Evolutionary conservation across 2,797 vertebrate species (phyloP), one percentile per base, ranked within the genome.

Genomic region (Decapterus maruadsi): DNA sequence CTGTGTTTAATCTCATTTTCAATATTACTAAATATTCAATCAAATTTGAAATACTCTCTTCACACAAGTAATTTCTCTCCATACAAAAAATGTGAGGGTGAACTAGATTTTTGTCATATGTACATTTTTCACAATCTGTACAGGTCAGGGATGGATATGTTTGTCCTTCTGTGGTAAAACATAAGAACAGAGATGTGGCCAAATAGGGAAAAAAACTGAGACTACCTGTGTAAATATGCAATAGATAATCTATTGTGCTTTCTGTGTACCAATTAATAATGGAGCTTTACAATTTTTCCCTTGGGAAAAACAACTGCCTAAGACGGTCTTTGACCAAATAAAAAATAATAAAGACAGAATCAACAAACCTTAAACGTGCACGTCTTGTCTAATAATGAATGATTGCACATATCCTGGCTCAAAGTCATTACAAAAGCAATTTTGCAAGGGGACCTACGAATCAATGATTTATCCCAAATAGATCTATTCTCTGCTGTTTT

Each of bases 111-210:
- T 90, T 87, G 81, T 93, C 56, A 1, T 93, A 93, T 96, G 76
- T 94, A 93, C 95, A 96, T 94, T 95, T 95, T 95, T 93, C 94
- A 96, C 94, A 96, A 92, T 94, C 92, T 96, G 93, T 96, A 96
- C 95, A 96, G 86, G 84, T 93, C 64, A 62, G 80, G 66, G 81
- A 80, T 83, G 86, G 68, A 63, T 74, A 72, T 45, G 67, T 86
- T 89, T 6, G 9, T 86, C 87, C 72, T 84, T 90, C 77, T 85
- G 82, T 75, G 79, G 90, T 81, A 82, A 92, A 90, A 92, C 85
- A 90, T 79, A 89, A 92, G 90, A 92, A 75, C 65, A 89, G 75
- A 87, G 78, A 79, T 89, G 71, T 54, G 84, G 77, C 63, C 74
- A 85, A 86, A 92, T 73, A 87, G 81, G 87, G 57, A 57, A 62